Conservation (phyloP, 2,797 vertebrate genomes). For the Pangasius sanitwongsei region DNA sequence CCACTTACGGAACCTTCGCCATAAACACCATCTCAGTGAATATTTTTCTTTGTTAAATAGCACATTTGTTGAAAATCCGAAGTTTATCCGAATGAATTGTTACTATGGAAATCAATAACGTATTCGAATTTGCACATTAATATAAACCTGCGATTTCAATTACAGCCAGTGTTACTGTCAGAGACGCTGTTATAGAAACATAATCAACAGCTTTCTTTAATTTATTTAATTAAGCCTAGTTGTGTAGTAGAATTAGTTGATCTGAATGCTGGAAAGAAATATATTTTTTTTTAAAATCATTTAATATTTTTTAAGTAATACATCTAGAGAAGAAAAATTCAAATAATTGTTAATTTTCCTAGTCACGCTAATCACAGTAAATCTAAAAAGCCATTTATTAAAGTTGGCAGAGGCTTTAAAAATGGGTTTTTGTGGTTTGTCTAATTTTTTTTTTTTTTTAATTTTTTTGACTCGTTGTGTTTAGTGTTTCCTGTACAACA, state of each 20-base stretch:
- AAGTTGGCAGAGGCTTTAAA: background rate
- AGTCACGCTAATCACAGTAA: background rate
- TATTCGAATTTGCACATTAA: background rate
- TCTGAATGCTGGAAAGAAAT: background rate
- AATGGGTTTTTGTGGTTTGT: background rate
- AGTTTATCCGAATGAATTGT: too few relatives aligned
- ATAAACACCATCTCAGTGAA: background rate
- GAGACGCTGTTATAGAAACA: background rate
- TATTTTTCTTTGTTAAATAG: background rate
- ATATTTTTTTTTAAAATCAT: too few relatives aligned
- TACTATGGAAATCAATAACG: background rate
- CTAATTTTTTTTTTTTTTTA: background rate
- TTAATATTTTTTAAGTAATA: background rate
- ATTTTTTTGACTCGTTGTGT: background rate
- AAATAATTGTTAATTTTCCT: background rate
- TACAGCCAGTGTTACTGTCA: background rate
- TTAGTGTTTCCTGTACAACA: conserved; percentile 43
- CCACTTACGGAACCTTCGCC: background rate
- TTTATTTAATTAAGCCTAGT: background rate
- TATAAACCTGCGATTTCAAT: background rate
- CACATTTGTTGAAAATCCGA: background rate
- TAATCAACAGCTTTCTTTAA: background rate
- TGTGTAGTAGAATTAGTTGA: background rate
- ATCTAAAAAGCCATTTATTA: background rate
- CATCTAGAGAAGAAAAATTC: too few relatives aligned